Conservation (phyloP, 2,888 invertebrate species). For the Isotomurus palustris region DNA sequence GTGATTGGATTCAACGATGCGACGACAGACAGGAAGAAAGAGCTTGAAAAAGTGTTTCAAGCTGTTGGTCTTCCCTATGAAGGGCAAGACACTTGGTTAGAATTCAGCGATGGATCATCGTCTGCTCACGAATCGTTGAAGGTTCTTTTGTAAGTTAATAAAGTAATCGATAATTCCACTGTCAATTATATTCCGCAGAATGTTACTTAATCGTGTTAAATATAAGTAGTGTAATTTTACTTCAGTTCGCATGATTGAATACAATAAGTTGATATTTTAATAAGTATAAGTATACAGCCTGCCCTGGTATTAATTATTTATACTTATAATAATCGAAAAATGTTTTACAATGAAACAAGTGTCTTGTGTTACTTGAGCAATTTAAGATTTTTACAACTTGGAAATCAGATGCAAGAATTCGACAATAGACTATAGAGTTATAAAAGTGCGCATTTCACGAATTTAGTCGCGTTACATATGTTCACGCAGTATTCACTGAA, state of each 20-base stretch:
- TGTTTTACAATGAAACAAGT: too few relatives aligned
- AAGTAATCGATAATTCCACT: not conserved
- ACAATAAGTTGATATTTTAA: too few relatives aligned
- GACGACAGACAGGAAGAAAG: conserved; percentile 18
- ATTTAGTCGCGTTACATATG: too few relatives aligned
- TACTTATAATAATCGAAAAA: too few relatives aligned
- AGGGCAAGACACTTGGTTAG: conserved; percentile 37
- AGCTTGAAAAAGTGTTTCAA: conserved; percentile 29
- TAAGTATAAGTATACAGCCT: too few relatives aligned
- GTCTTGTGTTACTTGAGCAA: too few relatives aligned
- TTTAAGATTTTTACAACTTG: too few relatives aligned
- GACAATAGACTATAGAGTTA: too few relatives aligned
- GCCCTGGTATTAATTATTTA: too few relatives aligned
- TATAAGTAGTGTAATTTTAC: not conserved
- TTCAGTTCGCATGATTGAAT: not conserved
- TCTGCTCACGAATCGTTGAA: conserved; percentile 28
- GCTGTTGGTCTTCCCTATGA: conserved; percentile 34
- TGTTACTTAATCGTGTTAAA: not conserved
- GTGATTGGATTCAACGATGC: conserved; percentile 35
- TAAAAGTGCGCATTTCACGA: too few relatives aligned
- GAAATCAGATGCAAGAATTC: too few relatives aligned
- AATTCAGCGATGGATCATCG: conserved; percentile 31
- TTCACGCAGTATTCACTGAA: too few relatives aligned
- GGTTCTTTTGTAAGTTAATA: conserved; percentile 10
- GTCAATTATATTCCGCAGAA: not conserved